A percentile compares a stretch with the other conserved stretches of the same genome.
Evolutionary conservation across 1,140 invertebrate genomes (phyloP).

Genomic region (Meloidogyne floridensis): DNA sequence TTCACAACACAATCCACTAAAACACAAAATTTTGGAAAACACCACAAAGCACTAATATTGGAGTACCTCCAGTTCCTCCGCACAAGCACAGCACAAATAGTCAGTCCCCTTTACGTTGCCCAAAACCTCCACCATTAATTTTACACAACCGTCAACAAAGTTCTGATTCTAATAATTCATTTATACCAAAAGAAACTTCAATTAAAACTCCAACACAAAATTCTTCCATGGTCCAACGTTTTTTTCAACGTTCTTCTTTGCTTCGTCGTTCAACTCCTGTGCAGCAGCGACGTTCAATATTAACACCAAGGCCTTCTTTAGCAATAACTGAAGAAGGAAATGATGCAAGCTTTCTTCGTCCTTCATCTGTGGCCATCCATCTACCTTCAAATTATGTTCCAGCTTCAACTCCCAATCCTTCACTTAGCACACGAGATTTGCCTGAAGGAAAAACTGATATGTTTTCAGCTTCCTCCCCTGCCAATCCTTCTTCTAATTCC

Average conservation of each 20-base stretch:
- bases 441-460: not conserved
- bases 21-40: not conserved
- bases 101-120: not conserved
- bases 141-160: constrained; percentile 15
- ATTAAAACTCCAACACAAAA: not conserved
- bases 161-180: constrained; percentile 4
- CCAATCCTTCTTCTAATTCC: not conserved
- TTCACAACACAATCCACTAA: not conserved
- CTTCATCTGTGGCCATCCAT: not conserved
- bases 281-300: not conserved
- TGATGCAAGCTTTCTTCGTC: not conserved
- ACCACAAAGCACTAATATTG: not conserved
- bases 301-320: constrained; percentile 1
- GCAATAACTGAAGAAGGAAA: not conserved
- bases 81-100: constrained; percentile 1
- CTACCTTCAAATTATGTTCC: not conserved
- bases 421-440: not conserved
- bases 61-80: not conserved
- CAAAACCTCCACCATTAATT: not conserved
- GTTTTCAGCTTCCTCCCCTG: not conserved
- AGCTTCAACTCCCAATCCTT: not conserved
- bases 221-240: constrained; percentile 35
- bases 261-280: constrained; percentile 34
- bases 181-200: not conserved
- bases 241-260: constrained; percentile 38